phyloP scores from a whole-genome alignment of 2,113 vertebrate genomes.

The Perca flavescens region DNA sequence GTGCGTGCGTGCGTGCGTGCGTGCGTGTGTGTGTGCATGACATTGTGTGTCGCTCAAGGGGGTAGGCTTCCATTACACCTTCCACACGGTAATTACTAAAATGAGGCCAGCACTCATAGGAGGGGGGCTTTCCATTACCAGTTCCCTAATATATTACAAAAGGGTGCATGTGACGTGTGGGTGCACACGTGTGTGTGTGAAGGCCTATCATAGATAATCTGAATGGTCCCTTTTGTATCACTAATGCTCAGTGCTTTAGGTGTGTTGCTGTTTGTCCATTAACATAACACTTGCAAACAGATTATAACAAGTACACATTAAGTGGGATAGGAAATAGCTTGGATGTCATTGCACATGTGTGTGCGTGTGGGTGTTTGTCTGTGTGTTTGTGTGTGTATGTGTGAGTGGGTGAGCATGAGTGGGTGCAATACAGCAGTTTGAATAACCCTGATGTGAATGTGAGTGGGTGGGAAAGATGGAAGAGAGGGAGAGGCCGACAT shows the following conservation, averaged over 20 bases:
- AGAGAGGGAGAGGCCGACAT: background rate
- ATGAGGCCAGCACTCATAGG: constrained; percentile 52
- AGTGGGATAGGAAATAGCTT: constrained; percentile 41
- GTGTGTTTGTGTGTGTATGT: constrained; percentile 16
- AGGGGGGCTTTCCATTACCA: constrained; percentile 60
- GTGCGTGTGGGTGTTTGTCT: background rate
- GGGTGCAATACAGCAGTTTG: no score
- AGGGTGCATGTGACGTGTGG: constrained; percentile 9
- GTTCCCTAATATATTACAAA: constrained; percentile 45
- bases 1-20: constrained; percentile 7
- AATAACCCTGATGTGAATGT: constrained; percentile 7
- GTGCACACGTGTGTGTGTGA: background rate
- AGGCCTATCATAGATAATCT: background rate
- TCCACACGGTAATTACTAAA: constrained; percentile 67
- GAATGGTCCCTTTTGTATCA: constrained; percentile 36
- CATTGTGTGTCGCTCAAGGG: constrained; percentile 38
- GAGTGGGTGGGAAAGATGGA: constrained; percentile 53
- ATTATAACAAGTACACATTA: constrained; percentile 62
- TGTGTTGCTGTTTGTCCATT: constrained; percentile 59
- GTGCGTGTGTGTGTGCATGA: constrained; percentile 10
- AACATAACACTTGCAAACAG: constrained; percentile 55
- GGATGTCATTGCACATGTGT: constrained; percentile 15
- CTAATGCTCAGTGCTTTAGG: constrained; percentile 18
- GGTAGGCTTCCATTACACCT: constrained; percentile 63
- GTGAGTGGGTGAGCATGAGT: constrained; percentile 35